Evolutionary conservation across 2,113 vertebrate genomes (phyloP), one percentile per base, ranked within the genome.

Genomic region (Solea senegalensis): DNA sequence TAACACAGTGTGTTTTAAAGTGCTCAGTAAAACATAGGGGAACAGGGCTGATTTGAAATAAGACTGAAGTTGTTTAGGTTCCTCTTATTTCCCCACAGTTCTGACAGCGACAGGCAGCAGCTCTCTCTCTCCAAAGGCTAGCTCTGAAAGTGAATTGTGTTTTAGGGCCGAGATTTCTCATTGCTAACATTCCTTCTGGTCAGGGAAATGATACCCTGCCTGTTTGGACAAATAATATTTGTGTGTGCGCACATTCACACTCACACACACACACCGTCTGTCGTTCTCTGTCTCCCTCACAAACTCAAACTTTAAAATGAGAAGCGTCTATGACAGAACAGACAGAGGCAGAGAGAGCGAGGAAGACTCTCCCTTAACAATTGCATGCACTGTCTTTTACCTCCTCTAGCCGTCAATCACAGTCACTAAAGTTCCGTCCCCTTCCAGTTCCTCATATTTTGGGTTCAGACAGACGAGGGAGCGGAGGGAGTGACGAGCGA

Each of bases 21-120:
- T 73, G 69, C 76, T 81, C 76, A 46, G 69, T n/a, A 15, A 78
- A 58, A 71, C 66, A 27, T 34, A 72, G 67, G 72, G 79, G 74
- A 60, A 66, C 64, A 27, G 2, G 48, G 27, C 62, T 50, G 64
- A 15, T 81, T 73, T 57, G 67, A 57, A 81, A 72, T 72, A 76
- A 74, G 78, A 70, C 65, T 73, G 61, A 77, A 85, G 84, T 75
- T 59, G 16, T 82, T 88, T 86, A 78, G 73, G 71, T 71, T 76
- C 58, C 49, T 83, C 59, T 82, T 74, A 73, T 69, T 78, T 76
- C 66, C 76, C 65, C 45, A 34, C 50, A 50, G 63, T 56, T 74
- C 65, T 80, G 83, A 86, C 72, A 72, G 72, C 5, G n/a, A 66
- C 52, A 73, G 65, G 66, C 65, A 60, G 45, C 27, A 12, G 15